These are phyloP conservation scores for Rhamphomyia laevipes DNA, from an alignment of 2,888 invertebrate genomes.

Conservation along the genomic window DNA sequence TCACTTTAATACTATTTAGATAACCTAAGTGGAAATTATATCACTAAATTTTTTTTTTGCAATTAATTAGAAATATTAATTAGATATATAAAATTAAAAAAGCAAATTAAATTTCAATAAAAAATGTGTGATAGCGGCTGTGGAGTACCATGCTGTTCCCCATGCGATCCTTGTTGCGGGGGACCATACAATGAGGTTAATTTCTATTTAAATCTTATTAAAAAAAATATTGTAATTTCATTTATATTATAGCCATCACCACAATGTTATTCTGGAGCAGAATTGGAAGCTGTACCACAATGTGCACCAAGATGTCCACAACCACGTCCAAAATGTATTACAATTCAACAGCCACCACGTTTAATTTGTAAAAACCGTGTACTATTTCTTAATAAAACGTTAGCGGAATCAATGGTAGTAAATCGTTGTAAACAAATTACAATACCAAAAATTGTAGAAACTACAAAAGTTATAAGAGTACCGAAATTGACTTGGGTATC, in stretches of 20 bases:
- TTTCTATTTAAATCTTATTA: not conserved
- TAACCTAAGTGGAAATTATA: no score
- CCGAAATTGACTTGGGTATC: slow-evolving; percentile 30
- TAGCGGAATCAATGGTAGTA: slow-evolving; percentile 29
- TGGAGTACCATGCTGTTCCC: slow-evolving; percentile 16
- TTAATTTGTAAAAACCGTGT: slow-evolving; percentile 31
- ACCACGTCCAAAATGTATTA: slow-evolving; percentile 29
- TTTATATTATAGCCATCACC: slow-evolving; percentile 23
- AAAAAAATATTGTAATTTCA: not conserved
- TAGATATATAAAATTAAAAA: no score
- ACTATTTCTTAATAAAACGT: slow-evolving; percentile 29
- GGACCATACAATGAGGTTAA: slow-evolving; percentile 3
- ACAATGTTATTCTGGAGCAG: slow-evolving; percentile 29
- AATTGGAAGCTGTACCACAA: slow-evolving; percentile 30
- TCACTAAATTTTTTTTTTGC: no score
- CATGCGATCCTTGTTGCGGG: slow-evolving; percentile 32
- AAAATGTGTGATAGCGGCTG: slow-evolving; percentile 7
- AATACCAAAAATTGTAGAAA: slow-evolving; percentile 30
- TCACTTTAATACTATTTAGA: no score
- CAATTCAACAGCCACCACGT: slow-evolving; percentile 31
- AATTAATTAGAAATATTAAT: no score
- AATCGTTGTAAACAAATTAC: slow-evolving; percentile 30
- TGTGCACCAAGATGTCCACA: slow-evolving; percentile 29
- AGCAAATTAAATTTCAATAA: not conserved
- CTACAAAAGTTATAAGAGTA: slow-evolving; percentile 29